Evolutionary conservation across 2,888 invertebrate genomes (phyloP), one percentile per base, ranked within the genome.

Genomic region (Morpho deidamia): DNA sequence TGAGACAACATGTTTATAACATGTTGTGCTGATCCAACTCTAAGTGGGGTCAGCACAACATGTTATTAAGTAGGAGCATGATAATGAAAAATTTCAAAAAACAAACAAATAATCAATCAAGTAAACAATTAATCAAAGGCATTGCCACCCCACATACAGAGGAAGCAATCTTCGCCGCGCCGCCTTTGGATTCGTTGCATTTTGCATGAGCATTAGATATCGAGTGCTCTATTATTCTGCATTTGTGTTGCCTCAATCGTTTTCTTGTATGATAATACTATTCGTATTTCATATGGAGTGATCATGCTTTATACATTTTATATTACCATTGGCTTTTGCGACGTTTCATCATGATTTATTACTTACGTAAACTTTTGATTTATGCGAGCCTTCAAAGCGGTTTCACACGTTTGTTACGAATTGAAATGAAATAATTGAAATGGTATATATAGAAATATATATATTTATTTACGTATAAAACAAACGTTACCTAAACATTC

Each of bases 181-280:
- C 53, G 51, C 47, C 44, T 52, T 42, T 55, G 55, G 66, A 63
- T 62, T 61, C 60, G 62, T 63, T 68, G 66, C 67, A 65, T 66
- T 67, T 67, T 67, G 66, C 66, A 67, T 66, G 67, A 67, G 62
- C 64, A 63, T 63, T 65, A 65, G 61, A 67, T 62, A 64, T 65
- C 62, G 55, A 54, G 57, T 54, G 59, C 51, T 66, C 62, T 62
- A 62, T 66, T 64, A 63, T 65, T 65, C 55, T 52, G 61, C 52
- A 65, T 65, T 62, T 49, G 42, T 42, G 34, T 63, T 63, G 64
- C 61, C 61, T 64, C 55, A 58, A 63, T 62, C 60, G 59, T 55
- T 49, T 55, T 59, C 49, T 60, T 54, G 49, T 53, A 53, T 56
- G 51, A 52, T 55, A 48, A 56, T 55, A 47, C 53, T 55, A 47